phyloP scores from a whole-genome alignment of 2,888 invertebrate species.

The Pammene fasciana region DNA sequence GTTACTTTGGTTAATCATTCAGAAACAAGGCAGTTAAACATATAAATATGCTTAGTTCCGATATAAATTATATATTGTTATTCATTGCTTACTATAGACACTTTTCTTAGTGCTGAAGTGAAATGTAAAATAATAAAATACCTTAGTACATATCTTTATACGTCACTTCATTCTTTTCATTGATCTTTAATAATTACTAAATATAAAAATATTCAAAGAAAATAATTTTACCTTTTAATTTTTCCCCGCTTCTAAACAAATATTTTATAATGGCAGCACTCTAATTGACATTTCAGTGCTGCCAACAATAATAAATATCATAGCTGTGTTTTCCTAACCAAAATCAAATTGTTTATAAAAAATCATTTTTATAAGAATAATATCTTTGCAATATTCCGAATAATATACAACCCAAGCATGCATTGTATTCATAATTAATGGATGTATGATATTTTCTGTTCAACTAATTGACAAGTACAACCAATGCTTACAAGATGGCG shows the following conservation, averaged over 20 bases:
- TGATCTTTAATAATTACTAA: no score
- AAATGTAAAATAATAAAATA: background rate
- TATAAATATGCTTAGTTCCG: no score
- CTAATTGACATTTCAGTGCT: conserved; percentile 53
- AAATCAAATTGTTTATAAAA: background rate
- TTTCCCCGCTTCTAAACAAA: background rate
- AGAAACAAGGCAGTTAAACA: background rate
- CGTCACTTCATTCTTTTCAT: no score
- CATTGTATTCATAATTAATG: no score
- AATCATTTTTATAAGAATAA: background rate
- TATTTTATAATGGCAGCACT: conserved; percentile 43
- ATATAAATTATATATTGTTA: background rate
- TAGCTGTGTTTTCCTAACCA: background rate
- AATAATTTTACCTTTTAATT: background rate
- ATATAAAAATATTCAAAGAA: background rate
- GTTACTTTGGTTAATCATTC: background rate
- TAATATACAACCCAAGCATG: no score
- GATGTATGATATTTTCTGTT: no score
- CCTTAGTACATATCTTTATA: no score
- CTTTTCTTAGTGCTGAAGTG: background rate
- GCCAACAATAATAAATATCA: conserved; percentile 45
- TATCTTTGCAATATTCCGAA: background rate
- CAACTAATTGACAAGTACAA: background rate
- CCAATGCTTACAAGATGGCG: conserved; percentile 4
- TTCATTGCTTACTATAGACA: background rate